Evolutionary conservation across 2,888 invertebrate genomes (phyloP), one percentile per base, ranked within the genome.

Genomic region (Troglohyphantes excavatus): DNA sequence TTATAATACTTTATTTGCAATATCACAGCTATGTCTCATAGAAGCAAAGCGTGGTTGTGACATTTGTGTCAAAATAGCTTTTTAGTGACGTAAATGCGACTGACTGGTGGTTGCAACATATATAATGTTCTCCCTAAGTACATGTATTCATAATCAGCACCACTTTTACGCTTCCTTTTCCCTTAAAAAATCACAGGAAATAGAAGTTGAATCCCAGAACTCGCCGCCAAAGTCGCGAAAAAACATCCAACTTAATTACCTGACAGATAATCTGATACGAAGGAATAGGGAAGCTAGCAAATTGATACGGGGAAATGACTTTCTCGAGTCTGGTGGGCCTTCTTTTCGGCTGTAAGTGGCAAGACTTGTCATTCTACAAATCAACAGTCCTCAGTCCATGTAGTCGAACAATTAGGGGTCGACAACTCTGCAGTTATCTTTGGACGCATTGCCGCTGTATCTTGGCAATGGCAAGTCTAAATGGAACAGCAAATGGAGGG

Each of bases 311-410:
- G n/a, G 61, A 82, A 82, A 82, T 70, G 53, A 63, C 53, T 81
- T 81, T 26, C 46, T 65, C 79, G 27, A 79, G 59, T 23, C 26
- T 68, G 68, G 83, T 72, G 65, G 83, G 73, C 73, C 63, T 53
- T 70, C 73, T 39, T 53, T 59, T 68, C 73, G 33, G 23, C 43
- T 33, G 26, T 73, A 75, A 75, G 84, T 85, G 67, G 67, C 29
- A 85, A 70, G 76, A 67, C 84, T 85, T 85, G 84, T 85, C 84
- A 85, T 85, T 76, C 75, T 67, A 85, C 84, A 85, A 76, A 85
- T 75, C 84, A 85, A 85, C 84, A 76, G 76, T 21, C 53, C 67
- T 83, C 63, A 61, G 59, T 85, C 46, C 76, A 29, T 67, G 84
- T 70, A 67, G 75, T 21, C 76, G 11, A 46, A 75, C 84, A 75